Evolutionary conservation across 2,888 invertebrate species (phyloP).

Genomic region (Bembecia ichneumoniformis): DNA sequence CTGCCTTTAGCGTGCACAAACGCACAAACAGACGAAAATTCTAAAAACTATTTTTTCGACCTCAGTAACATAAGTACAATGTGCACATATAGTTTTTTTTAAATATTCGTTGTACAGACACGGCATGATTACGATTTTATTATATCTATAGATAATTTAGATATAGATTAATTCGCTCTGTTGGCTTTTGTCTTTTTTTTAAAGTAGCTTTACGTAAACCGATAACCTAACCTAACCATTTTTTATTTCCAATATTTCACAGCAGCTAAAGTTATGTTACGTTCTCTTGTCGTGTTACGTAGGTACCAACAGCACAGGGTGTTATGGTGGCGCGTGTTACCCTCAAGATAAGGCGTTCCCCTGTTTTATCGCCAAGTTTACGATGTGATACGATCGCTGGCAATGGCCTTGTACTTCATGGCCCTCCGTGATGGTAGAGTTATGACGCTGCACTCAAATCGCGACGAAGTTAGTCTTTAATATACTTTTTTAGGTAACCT

Average conservation of each 20-base stretch:
- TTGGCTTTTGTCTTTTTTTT: too few relatives aligned
- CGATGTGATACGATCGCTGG: slow-evolving; percentile 11
- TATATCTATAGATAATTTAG: too few relatives aligned
- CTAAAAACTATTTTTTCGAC: too few relatives aligned
- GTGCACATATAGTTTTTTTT: too few relatives aligned
- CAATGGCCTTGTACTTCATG: slow-evolving; percentile 9
- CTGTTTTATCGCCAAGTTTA: slow-evolving; percentile 12
- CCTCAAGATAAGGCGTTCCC: slow-evolving; percentile 20
- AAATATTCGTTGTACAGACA: too few relatives aligned
- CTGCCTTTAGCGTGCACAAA: too few relatives aligned
- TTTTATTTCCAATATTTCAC: not conserved
- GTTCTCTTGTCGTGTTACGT: slow-evolving; percentile 6
- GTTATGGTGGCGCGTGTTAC: slow-evolving; percentile 21
- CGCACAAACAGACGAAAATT: too few relatives aligned
- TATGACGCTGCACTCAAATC: not conserved
- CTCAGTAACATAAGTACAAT: too few relatives aligned
- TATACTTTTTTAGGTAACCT: too few relatives aligned
- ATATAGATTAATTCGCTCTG: too few relatives aligned
- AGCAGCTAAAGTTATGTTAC: not conserved
- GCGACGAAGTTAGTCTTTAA: not conserved
- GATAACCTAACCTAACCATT: too few relatives aligned
- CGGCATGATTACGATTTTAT: too few relatives aligned
- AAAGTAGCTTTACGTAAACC: not conserved
- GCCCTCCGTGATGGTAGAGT: slow-evolving; percentile 5
- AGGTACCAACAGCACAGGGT: slow-evolving; percentile 9